These are phyloP conservation scores for Physella acuta DNA, from an alignment of 1,140 invertebrate genomes.

Conservation along the genomic window DNA sequence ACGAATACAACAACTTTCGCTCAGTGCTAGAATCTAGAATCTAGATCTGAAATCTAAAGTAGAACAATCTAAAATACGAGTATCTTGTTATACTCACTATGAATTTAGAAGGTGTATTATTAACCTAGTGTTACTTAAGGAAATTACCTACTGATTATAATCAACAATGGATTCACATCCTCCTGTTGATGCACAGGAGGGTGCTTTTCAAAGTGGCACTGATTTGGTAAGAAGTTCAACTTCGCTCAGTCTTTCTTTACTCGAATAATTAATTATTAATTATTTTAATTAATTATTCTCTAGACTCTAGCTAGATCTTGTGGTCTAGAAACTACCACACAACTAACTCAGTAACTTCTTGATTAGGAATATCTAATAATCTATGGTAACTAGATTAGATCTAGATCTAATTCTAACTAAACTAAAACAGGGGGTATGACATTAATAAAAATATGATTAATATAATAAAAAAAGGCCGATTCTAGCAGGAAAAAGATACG, in stretches of 20 bases:
- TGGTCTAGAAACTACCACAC: not conserved
- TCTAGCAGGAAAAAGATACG: no score
- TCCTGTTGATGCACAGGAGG: constrained; percentile 3
- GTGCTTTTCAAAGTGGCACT: not conserved
- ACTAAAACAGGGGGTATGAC: not conserved
- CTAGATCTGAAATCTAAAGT: no score
- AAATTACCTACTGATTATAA: no score
- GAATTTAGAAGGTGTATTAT: no score
- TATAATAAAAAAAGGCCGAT: no score
- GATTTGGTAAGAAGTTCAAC: not conserved
- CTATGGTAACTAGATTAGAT: not conserved
- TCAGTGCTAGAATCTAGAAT: no score
- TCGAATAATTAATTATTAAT: not conserved
- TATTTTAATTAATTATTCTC: not conserved
- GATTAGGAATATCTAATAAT: not conserved
- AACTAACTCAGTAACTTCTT: not conserved
- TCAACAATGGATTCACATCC: constrained; percentile 13
- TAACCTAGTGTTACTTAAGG: no score
- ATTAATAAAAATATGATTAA: not conserved
- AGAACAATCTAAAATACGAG: no score
- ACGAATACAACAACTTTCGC: no score
- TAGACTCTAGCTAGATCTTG: not conserved
- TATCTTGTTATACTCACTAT: no score
- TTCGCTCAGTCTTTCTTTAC: not conserved
- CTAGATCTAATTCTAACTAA: not conserved